Evolutionary conservation across 2,888 invertebrate genomes (phyloP), one percentile per base, ranked within the genome.

Genomic region (Euzophera pinguis): DNA sequence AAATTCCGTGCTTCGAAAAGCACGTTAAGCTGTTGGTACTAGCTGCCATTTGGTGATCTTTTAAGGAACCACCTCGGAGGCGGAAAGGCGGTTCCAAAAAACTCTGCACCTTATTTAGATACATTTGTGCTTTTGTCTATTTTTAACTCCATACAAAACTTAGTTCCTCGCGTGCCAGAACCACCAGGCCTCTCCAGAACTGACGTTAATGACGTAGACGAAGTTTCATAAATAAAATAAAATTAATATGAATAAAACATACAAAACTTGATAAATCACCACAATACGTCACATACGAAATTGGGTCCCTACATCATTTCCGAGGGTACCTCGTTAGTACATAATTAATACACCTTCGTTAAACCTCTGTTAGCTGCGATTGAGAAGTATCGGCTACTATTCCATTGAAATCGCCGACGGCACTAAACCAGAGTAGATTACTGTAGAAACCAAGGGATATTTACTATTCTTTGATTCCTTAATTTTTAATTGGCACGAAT

Each of bases 261-360:
- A 32, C 3, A 10, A n/a, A 6, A 32, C 45, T 10, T 34, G 39
- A 45, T 27, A 43, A 43, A 43, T 45, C 16, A 16, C 1, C 29
- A 3, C 32, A 45, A 45, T 45, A 45, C 10, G 45, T 45, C 16
- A 45, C 32, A 10, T 16, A 14, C 1, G 1, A 13, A 45, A 45
- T 32, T 6, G 45, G 14, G 16, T 45, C 10, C n/a, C 10, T 14
- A 45, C 9, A 10, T 13, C 45, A 34, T 43, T 43, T 43, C 2
- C 29, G 13, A 42, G 32, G 17, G 43, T 34, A 16, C 32, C 54
- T 55, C 57, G 53, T 57, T 57, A 57, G 57, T 47, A 39, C 51
- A 37, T 45, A 52, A 57, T 57, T 57, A 57, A 54, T 57, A 53
- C 42, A 41, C 45, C 34, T 37, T 47, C 53, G 37, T 48, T 41